Conservation (phyloP, 2,888 invertebrate species). For the Dasypolia templi region DNA sequence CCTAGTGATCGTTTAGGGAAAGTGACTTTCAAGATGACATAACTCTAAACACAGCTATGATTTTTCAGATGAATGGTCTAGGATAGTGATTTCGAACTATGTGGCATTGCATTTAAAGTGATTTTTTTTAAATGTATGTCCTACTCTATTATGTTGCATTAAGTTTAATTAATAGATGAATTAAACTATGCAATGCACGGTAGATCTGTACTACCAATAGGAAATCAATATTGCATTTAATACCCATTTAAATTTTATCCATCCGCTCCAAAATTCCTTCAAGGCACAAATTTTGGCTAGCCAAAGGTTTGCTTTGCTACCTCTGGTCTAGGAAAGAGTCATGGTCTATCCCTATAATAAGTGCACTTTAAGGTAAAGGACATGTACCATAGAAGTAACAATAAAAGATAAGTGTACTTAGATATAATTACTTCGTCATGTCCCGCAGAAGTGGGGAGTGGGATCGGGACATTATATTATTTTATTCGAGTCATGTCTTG, state of each 20-base stretch:
- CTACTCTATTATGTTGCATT: neutral
- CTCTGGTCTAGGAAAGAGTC: too few relatives aligned
- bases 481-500: conserved; percentile 1
- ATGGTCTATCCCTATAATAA: neutral
- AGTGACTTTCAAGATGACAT: conserved; percentile 3
- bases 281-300: too few relatives aligned
- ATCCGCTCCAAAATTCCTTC: neutral
- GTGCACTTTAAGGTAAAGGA: neutral
- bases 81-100: neutral
- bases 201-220: neutral
- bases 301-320: too few relatives aligned
- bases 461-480: conserved; percentile 17
- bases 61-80: neutral
- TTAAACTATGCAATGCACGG: neutral
- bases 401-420: neutral
- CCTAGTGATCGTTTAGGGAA: neutral
- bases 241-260: neutral
- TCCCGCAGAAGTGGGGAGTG: neutral
- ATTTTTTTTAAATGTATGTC: too few relatives aligned
- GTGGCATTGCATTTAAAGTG: too few relatives aligned
- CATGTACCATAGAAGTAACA: neutral
- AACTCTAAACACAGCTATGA: conserved; percentile 9
- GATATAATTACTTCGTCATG: neutral
- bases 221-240: neutral
- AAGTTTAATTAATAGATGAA: neutral